Base-by-base conservation (phyloP, 2,888 invertebrate genomes). In the Dione vanillae region DNA sequence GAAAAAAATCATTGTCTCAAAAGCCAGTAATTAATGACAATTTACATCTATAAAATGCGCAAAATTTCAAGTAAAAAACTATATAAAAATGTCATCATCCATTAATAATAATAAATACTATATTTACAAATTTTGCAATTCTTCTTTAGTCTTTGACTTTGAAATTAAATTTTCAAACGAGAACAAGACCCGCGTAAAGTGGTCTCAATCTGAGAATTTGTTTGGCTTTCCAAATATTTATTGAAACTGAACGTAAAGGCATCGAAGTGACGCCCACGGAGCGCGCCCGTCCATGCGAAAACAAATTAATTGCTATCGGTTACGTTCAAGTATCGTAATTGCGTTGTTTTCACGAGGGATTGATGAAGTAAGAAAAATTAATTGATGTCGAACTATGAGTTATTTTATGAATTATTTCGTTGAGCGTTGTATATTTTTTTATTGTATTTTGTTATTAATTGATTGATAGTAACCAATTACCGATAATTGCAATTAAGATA, bases 331-430 rank as follows among this genome's bases (percentile, higher is more conserved):
- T 86, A 84, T 87, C 86, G 89, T 91, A 91, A 92, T 92, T 91
- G 90, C 90, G 89, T 73, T 91, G 88, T 91, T 88, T 69, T 58
- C 87, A 82, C 83, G 82, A 82, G 81, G 78, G 77, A 89, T 89
- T 58, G 87, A 91, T 90, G 90, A 89, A 90, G 88, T 88, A 59
- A 88, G 88, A 90, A 91, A 92, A 90, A 90, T 85, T 91, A 91
- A 92, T 91, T 91, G 89, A 89, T 71, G 73, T 70, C 58, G 71
- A 73, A 72, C 68, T 70, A 72, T 69, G 72, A 71, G 62, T 51
- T 45, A 69, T 52, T 54, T 49, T 51, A 35, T 65, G 19, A 41
- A 35, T 54, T 52, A 12, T 65, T 62, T 52, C 19, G 20, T 52
- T 27, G 83, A 83, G 81, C 82, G 81, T 79, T 81, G 6, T 37